phyloP scores from a whole-genome alignment of 2,797 vertebrate genomes.

The Halcyon smyrnensis region DNA sequence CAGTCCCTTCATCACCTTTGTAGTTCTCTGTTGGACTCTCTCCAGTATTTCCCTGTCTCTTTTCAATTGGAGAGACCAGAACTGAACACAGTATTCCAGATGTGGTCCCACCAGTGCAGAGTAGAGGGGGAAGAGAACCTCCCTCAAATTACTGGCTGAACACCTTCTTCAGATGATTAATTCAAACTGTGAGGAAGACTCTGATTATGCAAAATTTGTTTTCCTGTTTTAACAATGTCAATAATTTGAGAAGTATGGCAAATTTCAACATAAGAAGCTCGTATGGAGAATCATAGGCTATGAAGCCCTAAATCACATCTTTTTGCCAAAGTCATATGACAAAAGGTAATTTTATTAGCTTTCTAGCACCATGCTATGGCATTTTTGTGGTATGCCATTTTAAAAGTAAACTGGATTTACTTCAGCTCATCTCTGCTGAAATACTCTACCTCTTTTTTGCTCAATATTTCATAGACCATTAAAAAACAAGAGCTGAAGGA shows the following conservation, averaged over 20 bases:
- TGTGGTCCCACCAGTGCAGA: no score
- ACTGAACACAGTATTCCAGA: no score
- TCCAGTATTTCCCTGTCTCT: no score
- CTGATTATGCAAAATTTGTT: neutral
- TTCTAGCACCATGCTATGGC: neutral
- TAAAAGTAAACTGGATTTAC: neutral
- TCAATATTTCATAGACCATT: neutral
- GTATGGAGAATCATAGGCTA: neutral
- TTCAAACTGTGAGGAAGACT: neutral
- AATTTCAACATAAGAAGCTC: neutral
- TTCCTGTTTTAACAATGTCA: neutral
- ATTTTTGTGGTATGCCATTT: neutral
- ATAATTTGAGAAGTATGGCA: neutral
- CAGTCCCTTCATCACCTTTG: no score
- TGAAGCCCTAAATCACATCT: neutral
- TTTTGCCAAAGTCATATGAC: neutral
- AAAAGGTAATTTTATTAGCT: neutral
- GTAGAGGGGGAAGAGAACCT: no score
- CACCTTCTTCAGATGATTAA: neutral
- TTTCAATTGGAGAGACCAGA: no score
- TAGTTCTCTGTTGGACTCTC: no score
- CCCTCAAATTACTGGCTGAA: no score
- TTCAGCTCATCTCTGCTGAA: neutral
- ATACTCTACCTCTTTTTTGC: neutral
- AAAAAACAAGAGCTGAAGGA: neutral